Base-by-base conservation (phyloP, 2,113 vertebrate genomes). In the Typhlomys cinereus region DNA sequence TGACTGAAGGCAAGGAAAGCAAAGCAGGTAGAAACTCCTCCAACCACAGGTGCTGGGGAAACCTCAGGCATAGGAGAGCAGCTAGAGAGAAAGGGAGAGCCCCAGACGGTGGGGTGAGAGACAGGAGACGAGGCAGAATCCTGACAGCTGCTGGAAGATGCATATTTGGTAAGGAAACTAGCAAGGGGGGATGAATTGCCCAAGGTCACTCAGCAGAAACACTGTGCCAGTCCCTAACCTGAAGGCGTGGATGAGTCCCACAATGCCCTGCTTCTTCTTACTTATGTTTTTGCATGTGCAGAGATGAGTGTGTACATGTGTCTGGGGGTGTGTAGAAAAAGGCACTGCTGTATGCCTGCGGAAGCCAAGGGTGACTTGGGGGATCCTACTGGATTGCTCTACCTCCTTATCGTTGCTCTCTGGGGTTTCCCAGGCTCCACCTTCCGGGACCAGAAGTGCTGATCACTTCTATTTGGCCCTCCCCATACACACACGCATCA, bases 61-160 rank as follows among this genome's bases (percentile, higher is more conserved):
- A 64, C 82, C 41, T 57, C 66, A 50, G 15, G 0, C 27, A 23
- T 11, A 52, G 13, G 23, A 75, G 59, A n/a, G 44, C 46, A 48
- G 59, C 29, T 1, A 41, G 48, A 74, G 48, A 25, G 46, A 36
- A 67, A 78, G 50, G 61, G 71, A 13, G 0, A 1, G 13, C 15
- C 54, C 44, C 17, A 29, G 54, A 5, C 18, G 12, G 1, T 21
- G 48, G 39, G 57, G 3, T 48, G 10, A 59, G 50, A 75, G 69
- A 34, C 2, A 4, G 18, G 8, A 6, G 1, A 17, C 2, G 34
- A 50, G n/a, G 21, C 52, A 0, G 36, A 50, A 7, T 29, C 46
- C 36, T 39, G 29, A 39, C 41, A 73, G 54, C 13, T 2, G 3
- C 71, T 48, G 34, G 73, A 2, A 62, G 75, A 18, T 0, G 17